phyloP scores from a whole-genome alignment of 2,888 invertebrate genomes.

The Zaprionus obscuricornis region DNA sequence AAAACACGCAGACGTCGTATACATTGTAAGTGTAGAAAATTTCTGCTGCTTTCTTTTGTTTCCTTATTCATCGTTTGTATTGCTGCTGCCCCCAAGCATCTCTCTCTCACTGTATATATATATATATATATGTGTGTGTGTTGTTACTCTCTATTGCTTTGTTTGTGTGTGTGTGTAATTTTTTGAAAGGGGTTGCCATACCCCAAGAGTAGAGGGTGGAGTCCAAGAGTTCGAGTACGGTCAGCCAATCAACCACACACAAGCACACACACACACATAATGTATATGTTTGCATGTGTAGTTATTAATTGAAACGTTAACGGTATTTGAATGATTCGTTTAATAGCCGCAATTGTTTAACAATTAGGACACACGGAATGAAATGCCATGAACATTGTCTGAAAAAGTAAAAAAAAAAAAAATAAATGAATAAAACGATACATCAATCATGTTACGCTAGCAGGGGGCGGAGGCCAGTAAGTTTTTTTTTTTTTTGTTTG shows the following conservation, averaged over 20 bases:
- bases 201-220: slow-evolving; percentile 60
- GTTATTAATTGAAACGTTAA: slow-evolving; percentile 14
- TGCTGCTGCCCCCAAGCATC: slow-evolving; percentile 5
- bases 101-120: not conserved
- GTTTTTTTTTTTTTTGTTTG: slow-evolving; percentile 11
- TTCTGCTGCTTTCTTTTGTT: slow-evolving; percentile 65
- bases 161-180: slow-evolving; percentile 22
- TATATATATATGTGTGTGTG: slow-evolving; percentile 15
- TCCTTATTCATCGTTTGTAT: slow-evolving; percentile 52
- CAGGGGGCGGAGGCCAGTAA: too few relatives aligned
- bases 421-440: slow-evolving; percentile 1
- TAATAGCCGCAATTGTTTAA: slow-evolving; percentile 42
- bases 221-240: slow-evolving; percentile 40
- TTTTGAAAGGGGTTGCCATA: slow-evolving; percentile 47
- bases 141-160: slow-evolving; percentile 11
- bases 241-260: slow-evolving; percentile 12
- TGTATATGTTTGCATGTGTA: not conserved
- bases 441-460: slow-evolving; percentile 5
- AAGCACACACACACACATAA: not conserved
- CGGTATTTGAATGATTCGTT: slow-evolving; percentile 33
- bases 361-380: slow-evolving; percentile 27
- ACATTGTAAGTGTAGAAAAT: slow-evolving; percentile 65
- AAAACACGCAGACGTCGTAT: slow-evolving; percentile 23
- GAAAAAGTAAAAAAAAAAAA: not conserved
- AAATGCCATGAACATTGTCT: not conserved